Percentiles rank a stretch among this genome's conserved stretches.
These are phyloP conservation scores for Phrynosoma platyrhinos DNA, from an alignment of 2,113 vertebrate species.

Conservation along the genomic window DNA sequence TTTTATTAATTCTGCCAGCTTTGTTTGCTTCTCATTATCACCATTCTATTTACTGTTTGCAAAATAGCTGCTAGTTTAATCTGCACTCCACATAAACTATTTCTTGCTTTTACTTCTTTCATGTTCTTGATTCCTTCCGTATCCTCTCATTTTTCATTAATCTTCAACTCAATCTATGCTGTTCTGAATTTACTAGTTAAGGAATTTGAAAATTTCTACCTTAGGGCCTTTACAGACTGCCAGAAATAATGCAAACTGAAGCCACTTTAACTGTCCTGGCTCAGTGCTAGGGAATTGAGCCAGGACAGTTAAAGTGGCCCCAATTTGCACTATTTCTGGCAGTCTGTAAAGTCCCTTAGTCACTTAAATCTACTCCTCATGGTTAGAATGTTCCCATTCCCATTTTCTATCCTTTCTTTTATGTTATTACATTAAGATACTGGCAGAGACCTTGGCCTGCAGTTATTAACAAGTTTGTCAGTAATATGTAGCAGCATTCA, in stretches of 20 bases:
- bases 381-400: neutral
- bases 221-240: too few species aligned
- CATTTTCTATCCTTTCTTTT: neutral
- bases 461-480: neutral
- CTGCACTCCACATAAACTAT: neutral
- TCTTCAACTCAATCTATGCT: neutral
- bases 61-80: neutral
- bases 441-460: too few species aligned
- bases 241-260: too few species aligned
- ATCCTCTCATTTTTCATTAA: neutral
- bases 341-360: too few species aligned
- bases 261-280: too few species aligned
- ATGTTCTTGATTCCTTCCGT: neutral
- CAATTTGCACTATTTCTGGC: too few species aligned
- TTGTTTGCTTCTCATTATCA: neutral
- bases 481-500: neutral
- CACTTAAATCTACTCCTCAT: too few species aligned
- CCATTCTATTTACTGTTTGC: neutral
- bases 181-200: neutral
- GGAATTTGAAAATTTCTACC: neutral
- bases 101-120: neutral
- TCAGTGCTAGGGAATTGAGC: too few species aligned
- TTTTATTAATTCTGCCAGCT: neutral
- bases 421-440: neutral
- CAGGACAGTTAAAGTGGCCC: too few species aligned